Base-by-base conservation (phyloP, 2,888 invertebrate species). In the Drosophila meridiana region DNA sequence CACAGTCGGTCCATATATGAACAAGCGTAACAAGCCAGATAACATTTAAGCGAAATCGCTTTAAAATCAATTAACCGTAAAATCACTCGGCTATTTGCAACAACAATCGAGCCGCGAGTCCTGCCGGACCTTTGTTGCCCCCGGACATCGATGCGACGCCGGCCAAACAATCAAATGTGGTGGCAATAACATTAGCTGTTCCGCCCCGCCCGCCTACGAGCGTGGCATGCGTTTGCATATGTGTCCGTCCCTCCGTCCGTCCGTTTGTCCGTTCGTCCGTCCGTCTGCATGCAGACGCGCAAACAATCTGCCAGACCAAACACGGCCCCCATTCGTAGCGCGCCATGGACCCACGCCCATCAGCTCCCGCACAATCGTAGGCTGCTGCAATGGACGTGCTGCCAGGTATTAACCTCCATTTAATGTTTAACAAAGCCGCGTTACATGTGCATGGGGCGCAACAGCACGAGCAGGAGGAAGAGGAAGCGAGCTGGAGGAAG, bases 21-120 rank as follows among this genome's bases (percentile, higher is more conserved):
- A 55, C 28, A 40, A 32, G 47, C 55, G 62, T 73, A 81, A 69
- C 78, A 82, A 82, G 83, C 79, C 78, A 78, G 83, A 87, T 89
- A 87, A 87, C 89, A 89, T 84, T 89, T 91, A 91, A 90, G 87
- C 82, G 90, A 89, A 87, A 89, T 90, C 92, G 91, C 91, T 92
- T 92, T 91, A 92, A 92, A 92, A 92, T 92, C 92, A 92, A 92
- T 92, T 92, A 92, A 92, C 91, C 92, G 91, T 87, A 92, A 92
- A 92, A 92, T 92, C 92, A 92, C 92, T 92, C 82, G 90, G 89
- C 80, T 82, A 82, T 85, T 85, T 83, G 83, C 73, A 78, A 78
- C 85, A 85, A 83, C 83, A 81, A 81, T 73, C 73, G 77, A 91
- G 91, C 83, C 61, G 87, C 83, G 70, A 74, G 66, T 78, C 79